These are phyloP conservation scores for Rhynchomys soricoides DNA, from an alignment of 2,113 vertebrate genomes.

Conservation along the genomic window DNA sequence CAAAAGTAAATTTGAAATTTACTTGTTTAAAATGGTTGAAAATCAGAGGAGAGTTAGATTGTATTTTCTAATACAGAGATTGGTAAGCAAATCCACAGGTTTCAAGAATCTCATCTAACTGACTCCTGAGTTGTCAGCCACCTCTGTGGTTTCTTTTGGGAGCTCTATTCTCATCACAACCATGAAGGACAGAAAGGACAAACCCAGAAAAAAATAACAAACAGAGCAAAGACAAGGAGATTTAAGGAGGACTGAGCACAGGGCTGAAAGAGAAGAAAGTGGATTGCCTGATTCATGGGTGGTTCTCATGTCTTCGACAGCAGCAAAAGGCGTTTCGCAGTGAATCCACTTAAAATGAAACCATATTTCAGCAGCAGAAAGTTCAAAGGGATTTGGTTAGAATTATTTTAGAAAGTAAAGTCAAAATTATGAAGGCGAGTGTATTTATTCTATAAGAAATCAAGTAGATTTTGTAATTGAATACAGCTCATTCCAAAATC, in stretches of 20 bases:
- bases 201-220: neutral
- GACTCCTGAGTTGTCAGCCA: no score
- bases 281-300: neutral
- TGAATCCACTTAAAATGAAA: neutral
- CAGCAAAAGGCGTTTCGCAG: neutral
- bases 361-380: neutral
- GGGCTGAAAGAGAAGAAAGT: neutral
- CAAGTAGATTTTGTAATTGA: constrained; percentile 14
- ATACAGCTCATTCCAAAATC: neutral
- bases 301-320: neutral
- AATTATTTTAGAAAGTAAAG: constrained; percentile 9
- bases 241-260: neutral
- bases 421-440: neutral
- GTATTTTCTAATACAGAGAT: neutral
- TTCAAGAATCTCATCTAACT: neutral
- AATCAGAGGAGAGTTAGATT: neutral
- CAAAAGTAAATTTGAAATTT: neutral
- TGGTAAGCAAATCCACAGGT: neutral
- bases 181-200: neutral
- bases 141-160: neutral
- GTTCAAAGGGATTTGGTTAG: neutral
- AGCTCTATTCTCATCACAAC: neutral
- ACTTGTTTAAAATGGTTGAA: neutral
- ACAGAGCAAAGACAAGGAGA: neutral
- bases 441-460: constrained; percentile 3